Percentiles rank a stretch among this genome's conserved stretches.
Conservation (phyloP, 2,113 vertebrate species). For the Gambusia holbrooki region DNA sequence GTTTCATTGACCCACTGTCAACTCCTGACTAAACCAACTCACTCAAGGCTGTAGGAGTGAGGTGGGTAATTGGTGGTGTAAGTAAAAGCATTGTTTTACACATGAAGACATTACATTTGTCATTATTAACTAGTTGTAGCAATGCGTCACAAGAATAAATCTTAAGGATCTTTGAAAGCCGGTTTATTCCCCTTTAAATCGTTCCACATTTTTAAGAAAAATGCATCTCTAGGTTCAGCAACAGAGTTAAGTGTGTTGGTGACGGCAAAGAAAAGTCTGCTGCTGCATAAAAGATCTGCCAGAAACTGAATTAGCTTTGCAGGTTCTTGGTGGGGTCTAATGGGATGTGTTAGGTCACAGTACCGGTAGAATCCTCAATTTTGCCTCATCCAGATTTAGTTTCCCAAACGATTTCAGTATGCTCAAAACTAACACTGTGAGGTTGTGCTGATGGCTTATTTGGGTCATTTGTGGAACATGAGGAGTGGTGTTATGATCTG, state of each 20-base stretch:
- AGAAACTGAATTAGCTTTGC: neutral
- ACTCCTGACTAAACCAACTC: no score
- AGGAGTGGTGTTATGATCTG: no score
- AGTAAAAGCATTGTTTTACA: no score
- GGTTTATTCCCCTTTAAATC: neutral
- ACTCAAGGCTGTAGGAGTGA: no score
- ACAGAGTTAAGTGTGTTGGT: neutral
- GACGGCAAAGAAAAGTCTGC: neutral
- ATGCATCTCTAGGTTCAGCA: neutral
- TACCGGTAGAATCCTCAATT: neutral
- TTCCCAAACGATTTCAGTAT: neutral
- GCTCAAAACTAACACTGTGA: neutral
- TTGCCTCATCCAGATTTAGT: neutral
- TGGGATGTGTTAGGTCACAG: neutral
- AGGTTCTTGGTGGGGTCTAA: neutral
- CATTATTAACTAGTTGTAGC: no score
- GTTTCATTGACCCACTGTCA: no score
- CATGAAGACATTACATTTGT: no score
- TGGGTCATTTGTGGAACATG: no score
- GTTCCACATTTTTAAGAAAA: neutral
- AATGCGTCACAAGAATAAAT: no score
- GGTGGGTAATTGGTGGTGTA: no score
- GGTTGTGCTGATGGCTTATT: no score
- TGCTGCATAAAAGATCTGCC: neutral
- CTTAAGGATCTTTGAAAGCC: no score